Evolutionary conservation across 2,797 vertebrate genomes (phyloP), one percentile per base, ranked within the genome.

Genomic region (Petrocephalus schoutedeni): DNA sequence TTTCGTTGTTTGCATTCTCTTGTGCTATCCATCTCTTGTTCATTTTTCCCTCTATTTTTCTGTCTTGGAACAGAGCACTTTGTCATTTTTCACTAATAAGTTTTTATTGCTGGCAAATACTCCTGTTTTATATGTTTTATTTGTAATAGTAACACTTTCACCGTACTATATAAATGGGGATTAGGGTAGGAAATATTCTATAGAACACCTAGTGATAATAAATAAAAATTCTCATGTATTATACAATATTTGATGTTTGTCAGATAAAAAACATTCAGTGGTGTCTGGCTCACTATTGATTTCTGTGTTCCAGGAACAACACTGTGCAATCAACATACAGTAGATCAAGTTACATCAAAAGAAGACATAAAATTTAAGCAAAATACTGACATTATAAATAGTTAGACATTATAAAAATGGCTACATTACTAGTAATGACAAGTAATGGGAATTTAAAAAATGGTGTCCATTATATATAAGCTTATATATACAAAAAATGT

Each of bases 11-110:
- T 85, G 7, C 90, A 88, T 86, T 36, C 10, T 53, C 23, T 45
- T 85, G 71, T 23, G 23, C 57, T 90, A 88, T 19, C 84, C 67
- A 82, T 83, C 53, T 61, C 7, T 14, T 41, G 16, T 51, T 82
- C 41, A n/a, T 82, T 82, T 58, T 16, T 80, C 4, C 54, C 86
- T 91, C 90, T 92, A 28, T 32, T 67, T 71, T 36, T 36, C 4
- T 71, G 28, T 5, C 64, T 71, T 36, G n/a, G 19, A 64, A 71
- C 85, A 7, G 36, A 58, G 4, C 2, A 19, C 8, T 9, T 59
- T n/a, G 51, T 59, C 1, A 10, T 53, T 64, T 21, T 59, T 19
- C 8, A 32, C 23, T 56, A 53, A 28, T 28, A 5, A 32, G 0
- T 56, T 85, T 85, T 36, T 85, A 56, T 85, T 28, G 23, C 14